Base-by-base conservation (phyloP, 2,888 invertebrate genomes). In the Dermolepida albohirtum region DNA sequence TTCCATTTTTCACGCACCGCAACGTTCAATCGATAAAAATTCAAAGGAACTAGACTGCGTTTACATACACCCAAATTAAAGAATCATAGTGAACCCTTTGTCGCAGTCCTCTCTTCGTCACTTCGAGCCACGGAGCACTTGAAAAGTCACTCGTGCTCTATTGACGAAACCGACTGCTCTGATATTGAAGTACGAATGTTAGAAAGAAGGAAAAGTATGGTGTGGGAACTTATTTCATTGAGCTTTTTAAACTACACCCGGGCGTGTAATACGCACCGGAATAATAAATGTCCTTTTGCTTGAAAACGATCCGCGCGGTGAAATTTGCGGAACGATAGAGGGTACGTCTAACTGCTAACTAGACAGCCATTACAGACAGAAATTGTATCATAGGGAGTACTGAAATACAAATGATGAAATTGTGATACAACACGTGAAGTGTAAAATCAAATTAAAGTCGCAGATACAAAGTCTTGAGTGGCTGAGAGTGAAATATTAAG, bases 231-330 rank as follows among this genome's bases (percentile, higher is more conserved):
- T 47, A 47, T 47, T 47, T 14, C 14, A 47, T 47, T 47, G 14
- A 8, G 44, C 54, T 47, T 43, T 64, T 49, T 16, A 50, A 64
- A 64, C 40, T 14, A 43, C 52, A 52, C 64, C 52, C 64, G 7
- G 41, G 52, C 52, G 64, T 41, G 22, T 52, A 51, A 52, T 64
- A 41, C 17, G 54, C 11, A 39, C 41, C 6, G 27, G 47, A 66
- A 55, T 57, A 55, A 66, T 54, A 66, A 66, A 47, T 55, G 66
- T 44, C 22, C 39, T 54, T 52, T 12, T 54, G 39, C 40, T 40
- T 16, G 6, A 17, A 40, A 54, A 22, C 49, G 62, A 64, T 57
- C 27, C 63, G 66, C 50, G 51, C 65, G 54, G 59, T 55, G 54
- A 40, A 40, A 27, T 34, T 51, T 41, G 54, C 17, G 54, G 54